Evolutionary conservation across 2,797 vertebrate genomes (phyloP).

Genomic region (Brotula barbata): DNA sequence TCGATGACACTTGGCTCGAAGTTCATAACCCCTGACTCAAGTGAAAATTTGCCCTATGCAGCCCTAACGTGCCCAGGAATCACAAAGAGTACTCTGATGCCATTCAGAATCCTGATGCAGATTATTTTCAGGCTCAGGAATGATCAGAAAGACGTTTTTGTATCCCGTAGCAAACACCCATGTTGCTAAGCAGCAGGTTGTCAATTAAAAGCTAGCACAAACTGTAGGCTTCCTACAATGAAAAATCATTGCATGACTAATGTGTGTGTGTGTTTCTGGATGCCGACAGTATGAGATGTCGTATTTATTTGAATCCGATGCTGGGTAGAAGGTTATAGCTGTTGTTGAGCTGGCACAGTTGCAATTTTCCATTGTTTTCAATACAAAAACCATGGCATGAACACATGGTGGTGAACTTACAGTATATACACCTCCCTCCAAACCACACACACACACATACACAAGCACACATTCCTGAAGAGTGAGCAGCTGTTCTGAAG

Average conservation of each 20-base stretch:
- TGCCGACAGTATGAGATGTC: constrained; percentile 25
- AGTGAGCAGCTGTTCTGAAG: constrained; percentile 11
- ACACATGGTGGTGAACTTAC: too few species aligned
- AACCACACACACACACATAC: neutral
- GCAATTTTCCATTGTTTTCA: neutral
- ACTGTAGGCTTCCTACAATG: constrained; percentile 43
- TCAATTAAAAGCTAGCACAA: constrained; percentile 32
- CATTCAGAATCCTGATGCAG: too few species aligned
- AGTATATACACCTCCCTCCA: neutral
- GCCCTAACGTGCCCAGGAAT: too few species aligned
- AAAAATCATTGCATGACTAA: constrained; percentile 66
- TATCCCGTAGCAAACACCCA: constrained; percentile 30
- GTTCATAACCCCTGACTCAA: too few species aligned
- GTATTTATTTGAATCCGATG: constrained; percentile 9
- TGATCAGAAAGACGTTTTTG: constrained; percentile 36
- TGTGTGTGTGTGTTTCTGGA: constrained; percentile 49
- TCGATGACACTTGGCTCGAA: too few species aligned
- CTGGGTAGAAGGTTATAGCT: neutral
- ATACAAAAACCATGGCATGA: neutral
- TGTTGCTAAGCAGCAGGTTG: constrained; percentile 75
- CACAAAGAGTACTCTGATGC: too few species aligned
- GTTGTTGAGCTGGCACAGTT: too few species aligned
- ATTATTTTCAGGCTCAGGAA: constrained; percentile 9
- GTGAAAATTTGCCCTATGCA: too few species aligned
- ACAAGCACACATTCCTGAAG: constrained; percentile 20